phyloP scores from a whole-genome alignment of 2,113 vertebrate genomes.

The Parus major region DNA sequence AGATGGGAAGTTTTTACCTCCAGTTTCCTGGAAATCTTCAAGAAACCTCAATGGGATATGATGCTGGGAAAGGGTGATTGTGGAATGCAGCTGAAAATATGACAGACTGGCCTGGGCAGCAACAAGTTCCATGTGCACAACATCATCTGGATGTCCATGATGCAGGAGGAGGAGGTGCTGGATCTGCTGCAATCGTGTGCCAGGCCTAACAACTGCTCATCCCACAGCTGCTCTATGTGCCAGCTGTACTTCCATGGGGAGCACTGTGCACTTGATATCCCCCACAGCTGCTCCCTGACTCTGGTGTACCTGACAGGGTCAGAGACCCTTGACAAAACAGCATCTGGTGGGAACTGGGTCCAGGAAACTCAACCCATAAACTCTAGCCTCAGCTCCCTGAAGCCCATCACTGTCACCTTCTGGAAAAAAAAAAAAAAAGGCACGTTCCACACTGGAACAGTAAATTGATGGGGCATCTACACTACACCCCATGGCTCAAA shows the following conservation, averaged over 20 bases:
- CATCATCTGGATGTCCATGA: neutral
- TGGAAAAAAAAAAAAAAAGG: neutral
- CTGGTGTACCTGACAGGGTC: neutral
- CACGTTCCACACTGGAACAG: neutral
- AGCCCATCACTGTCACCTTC: accelerated
- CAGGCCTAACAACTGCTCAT: accelerated
- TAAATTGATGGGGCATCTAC: neutral
- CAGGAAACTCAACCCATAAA: neutral
- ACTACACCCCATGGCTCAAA: neutral
- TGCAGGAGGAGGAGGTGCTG: neutral
- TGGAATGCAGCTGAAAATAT: neutral
- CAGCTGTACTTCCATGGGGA: neutral
- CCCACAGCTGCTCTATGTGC: accelerated
- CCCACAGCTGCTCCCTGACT: neutral
- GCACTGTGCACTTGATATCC: too few species aligned
- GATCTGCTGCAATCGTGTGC: neutral
- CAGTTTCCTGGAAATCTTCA: neutral
- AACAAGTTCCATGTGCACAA: neutral
- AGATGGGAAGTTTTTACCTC: neutral
- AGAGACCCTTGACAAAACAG: neutral
- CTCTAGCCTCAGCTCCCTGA: accelerated
- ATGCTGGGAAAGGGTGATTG: neutral
- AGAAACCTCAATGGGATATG: neutral
- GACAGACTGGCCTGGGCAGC: neutral
- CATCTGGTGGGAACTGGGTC: neutral